phyloP scores from a whole-genome alignment of 2,888 invertebrate species.

The Lithosia quadra region DNA sequence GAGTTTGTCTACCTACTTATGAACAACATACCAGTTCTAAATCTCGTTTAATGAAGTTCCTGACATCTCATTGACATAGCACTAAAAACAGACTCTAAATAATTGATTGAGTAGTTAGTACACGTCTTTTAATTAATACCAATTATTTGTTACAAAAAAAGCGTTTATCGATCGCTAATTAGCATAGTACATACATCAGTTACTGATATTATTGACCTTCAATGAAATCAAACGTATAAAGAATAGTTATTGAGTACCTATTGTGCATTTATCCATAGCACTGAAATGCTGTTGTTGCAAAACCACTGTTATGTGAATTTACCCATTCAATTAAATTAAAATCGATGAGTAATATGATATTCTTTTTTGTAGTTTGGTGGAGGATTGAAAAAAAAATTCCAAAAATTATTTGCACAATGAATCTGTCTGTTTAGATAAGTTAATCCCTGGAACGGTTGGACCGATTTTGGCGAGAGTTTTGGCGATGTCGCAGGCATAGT shows the following conservation, averaged over 20 bases:
- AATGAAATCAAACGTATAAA: slow-evolving; percentile 9
- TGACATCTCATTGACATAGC: slow-evolving; percentile 17
- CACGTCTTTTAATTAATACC: slow-evolving; percentile 34
- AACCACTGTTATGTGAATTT: neutral
- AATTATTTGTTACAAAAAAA: slow-evolving; percentile 39
- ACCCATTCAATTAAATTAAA: no score
- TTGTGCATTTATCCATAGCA: neutral
- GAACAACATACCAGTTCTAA: slow-evolving; percentile 1
- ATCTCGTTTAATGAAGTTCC: slow-evolving; percentile 12
- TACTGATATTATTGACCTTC: slow-evolving; percentile 33
- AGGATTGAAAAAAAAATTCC: no score
- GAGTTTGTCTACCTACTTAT: neutral
- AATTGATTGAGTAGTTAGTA: slow-evolving; percentile 33
- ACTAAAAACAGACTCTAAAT: slow-evolving; percentile 25
- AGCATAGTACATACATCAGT: slow-evolving; percentile 35
- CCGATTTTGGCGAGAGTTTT: no score
- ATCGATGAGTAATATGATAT: no score
- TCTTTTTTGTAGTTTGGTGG: no score
- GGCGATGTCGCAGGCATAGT: no score
- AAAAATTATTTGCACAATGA: no score
- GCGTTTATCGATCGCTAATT: slow-evolving; percentile 41
- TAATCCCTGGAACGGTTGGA: no score
- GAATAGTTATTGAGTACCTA: neutral
- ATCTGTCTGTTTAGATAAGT: no score
- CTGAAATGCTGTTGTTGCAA: neutral